Base-by-base conservation (phyloP, 1,140 invertebrate species). In the Pogonognathellus flavescens region DNA sequence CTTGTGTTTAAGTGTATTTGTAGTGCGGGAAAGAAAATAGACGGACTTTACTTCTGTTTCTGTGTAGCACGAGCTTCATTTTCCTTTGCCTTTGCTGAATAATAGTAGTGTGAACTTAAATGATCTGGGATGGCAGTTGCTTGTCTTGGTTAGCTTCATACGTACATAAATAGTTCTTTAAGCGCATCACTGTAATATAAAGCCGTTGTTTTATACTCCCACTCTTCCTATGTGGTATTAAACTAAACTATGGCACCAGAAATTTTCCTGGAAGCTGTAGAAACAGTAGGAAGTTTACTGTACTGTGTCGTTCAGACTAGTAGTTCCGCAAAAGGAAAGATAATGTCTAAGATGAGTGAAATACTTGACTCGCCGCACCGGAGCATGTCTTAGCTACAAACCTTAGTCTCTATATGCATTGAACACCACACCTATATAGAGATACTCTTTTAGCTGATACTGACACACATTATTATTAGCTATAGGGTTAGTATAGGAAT, bases 311-410 rank as follows among this genome's bases (percentile, higher is more conserved):
- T 66, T 31, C 20, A 20, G 62, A 49, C 41, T 76, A 76, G 31
- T 41, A 41, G 70, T 76, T 76, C 70, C 70, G 70, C 70, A 76
- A 76, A 76, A 41, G 70, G 70, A 76, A 50, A 76, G 70, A 76
- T 76, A 76, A 76, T 76, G 70, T 76, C 70, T 76, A 76, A 50
- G 41, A 49, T 76, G 70, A 76, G 70, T 76, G 70, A 76, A 76
- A 76, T 76, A 76, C 22, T 76, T 76, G 70, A 76, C 70, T 76
- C 25, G 70, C 16, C 25, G 70, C 31, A 76, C 70, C 70, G 70
- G 70, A 76, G 70, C 70, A 76, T 76, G 70, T 31, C 70, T 76
- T 76, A 41, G 16, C 62, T 49, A 76, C 25, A 3, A 76, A 76
- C 16, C 70, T 76, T 16, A 76, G 41, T 14, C 16, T n/a, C 41